Percentiles rank a stretch among this genome's conserved stretches.
These are phyloP conservation scores for Speoplatyrhinus poulsoni DNA, from an alignment of 2,113 vertebrate species.

Conservation along the genomic window DNA sequence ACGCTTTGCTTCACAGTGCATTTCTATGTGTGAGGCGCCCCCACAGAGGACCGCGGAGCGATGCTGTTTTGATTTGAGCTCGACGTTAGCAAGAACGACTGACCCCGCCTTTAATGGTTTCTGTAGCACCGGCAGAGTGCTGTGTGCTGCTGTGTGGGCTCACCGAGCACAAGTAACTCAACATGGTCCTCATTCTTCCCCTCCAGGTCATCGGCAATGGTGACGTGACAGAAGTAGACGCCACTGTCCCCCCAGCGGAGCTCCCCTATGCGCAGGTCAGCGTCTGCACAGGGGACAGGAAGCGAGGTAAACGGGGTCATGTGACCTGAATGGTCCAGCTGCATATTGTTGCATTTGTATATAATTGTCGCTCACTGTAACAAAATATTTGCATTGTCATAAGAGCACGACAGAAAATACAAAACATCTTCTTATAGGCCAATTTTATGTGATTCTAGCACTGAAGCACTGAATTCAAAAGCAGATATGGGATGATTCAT, in stretches of 20 bases:
- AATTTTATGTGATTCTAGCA: no score
- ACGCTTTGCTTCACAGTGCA: no score
- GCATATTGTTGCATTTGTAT: no score
- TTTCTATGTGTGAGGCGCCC: no score
- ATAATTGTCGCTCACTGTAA: background rate
- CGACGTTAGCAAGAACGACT: no score
- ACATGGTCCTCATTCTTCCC: slow-evolving; percentile 90
- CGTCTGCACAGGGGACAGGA: slow-evolving; percentile 76
- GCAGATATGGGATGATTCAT: no score
- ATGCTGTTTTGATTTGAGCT: no score
- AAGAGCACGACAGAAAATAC: no score
- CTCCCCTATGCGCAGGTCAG: slow-evolving; percentile 91
- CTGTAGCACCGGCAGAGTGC: background rate
- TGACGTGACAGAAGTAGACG: slow-evolving; percentile 92
- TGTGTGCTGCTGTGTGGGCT: slow-evolving; percentile 38
- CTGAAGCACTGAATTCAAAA: no score
- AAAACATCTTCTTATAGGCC: no score
- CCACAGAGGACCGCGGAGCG: no score
- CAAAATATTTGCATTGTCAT: background rate
- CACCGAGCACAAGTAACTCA: slow-evolving; percentile 93
- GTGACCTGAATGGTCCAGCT: no score
- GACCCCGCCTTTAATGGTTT: background rate
- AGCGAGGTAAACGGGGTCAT: background rate
- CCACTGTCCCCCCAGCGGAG: slow-evolving; percentile 97
- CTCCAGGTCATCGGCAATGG: slow-evolving; percentile 90